Conservation (phyloP, 2,888 invertebrate species). For the Eupithecia abbreviata region DNA sequence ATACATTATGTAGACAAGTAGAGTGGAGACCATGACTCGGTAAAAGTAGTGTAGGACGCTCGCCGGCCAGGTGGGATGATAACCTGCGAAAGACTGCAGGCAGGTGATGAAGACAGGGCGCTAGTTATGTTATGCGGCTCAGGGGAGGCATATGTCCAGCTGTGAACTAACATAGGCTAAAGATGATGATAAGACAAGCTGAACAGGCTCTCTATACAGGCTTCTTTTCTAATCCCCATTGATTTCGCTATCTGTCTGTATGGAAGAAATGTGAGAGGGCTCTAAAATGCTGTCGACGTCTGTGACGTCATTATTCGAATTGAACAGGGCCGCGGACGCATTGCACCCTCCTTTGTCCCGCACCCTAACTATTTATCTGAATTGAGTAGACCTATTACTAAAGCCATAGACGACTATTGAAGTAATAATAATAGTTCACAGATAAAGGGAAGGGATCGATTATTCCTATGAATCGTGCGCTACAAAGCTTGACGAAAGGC, state of each 20-base stretch:
- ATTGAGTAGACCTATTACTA: constrained; percentile 21
- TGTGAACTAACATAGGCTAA: no score
- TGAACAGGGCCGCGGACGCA: constrained; percentile 12
- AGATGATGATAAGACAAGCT: no score
- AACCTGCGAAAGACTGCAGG: no score
- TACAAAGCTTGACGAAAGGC: constrained; percentile 17
- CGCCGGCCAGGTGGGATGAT: no score
- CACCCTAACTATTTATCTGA: constrained; percentile 30
- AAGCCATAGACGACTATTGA: constrained; percentile 18
- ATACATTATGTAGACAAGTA: not conserved
- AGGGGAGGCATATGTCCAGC: no score
- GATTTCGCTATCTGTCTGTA: constrained; percentile 5
- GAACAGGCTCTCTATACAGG: not conserved
- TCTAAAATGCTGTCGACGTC: not conserved
- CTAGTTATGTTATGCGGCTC: no score
- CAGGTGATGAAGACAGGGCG: no score
- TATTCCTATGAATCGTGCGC: constrained; percentile 14
- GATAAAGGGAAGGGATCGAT: constrained; percentile 22
- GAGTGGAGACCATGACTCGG: no score
- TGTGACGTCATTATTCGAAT: constrained; percentile 29
- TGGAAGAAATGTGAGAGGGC: constrained; percentile 7
- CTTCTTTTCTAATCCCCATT: not conserved
- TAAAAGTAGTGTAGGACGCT: no score
- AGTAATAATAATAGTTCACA: constrained; percentile 25
- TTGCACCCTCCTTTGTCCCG: constrained; percentile 32